Percentiles rank a stretch among this genome's conserved stretches.
Conservation (phyloP, 1,140 invertebrate genomes). For the Acromyrmex echinatior region DNA sequence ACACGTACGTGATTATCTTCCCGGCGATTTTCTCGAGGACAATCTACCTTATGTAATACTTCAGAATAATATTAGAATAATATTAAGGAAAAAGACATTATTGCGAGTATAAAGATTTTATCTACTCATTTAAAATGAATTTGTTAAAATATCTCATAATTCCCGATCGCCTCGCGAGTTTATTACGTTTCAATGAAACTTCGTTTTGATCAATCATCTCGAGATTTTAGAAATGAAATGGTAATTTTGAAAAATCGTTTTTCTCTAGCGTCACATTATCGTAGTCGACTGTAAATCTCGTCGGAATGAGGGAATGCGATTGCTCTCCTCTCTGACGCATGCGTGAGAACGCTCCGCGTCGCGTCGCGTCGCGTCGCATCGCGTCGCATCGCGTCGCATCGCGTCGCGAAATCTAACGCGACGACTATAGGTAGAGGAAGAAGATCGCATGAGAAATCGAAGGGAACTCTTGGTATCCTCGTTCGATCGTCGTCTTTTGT, state of each 20-base stretch:
- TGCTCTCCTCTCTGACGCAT: background rate
- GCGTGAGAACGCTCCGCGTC: slow-evolving; percentile 38
- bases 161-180: background rate
- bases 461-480: slow-evolving; percentile 46
- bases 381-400: background rate
- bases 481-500: slow-evolving; percentile 75
- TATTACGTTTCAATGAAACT: background rate
- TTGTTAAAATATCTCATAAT: background rate
- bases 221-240: background rate
- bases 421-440: background rate
- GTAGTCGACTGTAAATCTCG: slow-evolving; percentile 27
- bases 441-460: slow-evolving; percentile 46
- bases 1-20: slow-evolving; percentile 44
- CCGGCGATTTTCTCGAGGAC: slow-evolving; percentile 22
- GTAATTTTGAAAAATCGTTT: too few relatives aligned
- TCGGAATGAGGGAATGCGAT: slow-evolving; percentile 18
- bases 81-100: background rate
- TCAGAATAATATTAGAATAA: too few relatives aligned
- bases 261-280: background rate
- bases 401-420: slow-evolving; percentile 44
- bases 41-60: slow-evolving; percentile 25
- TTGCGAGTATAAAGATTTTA: background rate
- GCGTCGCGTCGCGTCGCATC: background rate
- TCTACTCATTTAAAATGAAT: background rate
- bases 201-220: too few relatives aligned